Conservation (phyloP, 2,113 vertebrate genomes). For the Chaetops frenatus region DNA sequence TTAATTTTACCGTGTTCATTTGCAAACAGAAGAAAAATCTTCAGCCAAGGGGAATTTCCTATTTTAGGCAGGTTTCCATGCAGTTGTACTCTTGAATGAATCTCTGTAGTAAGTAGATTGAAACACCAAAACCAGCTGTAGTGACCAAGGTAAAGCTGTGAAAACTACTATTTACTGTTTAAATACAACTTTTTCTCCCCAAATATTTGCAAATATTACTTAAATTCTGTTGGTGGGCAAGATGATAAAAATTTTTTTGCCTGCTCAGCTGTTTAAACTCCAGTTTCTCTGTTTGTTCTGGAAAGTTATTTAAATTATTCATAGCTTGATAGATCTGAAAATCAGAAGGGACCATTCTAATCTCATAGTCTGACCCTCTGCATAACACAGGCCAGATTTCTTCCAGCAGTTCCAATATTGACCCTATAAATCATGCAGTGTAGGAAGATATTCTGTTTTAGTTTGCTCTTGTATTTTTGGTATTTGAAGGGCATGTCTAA, state of each 20-base stretch:
- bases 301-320: conserved; percentile 14
- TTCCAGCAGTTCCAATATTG: background rate
- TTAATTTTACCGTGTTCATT: background rate
- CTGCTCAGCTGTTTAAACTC: background rate
- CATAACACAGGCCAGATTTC: background rate
- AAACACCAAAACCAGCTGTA: background rate
- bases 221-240: background rate
- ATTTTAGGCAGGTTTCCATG: background rate
- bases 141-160: background rate
- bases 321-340: background rate
- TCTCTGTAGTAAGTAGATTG: background rate
- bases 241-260: background rate
- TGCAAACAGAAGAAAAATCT: background rate
- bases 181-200: fast-evolving
- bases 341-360: background rate
- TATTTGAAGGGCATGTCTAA: background rate
- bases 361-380: background rate
- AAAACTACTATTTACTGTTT: background rate
- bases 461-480: background rate
- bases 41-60: background rate
- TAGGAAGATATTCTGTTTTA: background rate
- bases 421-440: background rate
- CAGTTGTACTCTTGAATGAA: background rate
- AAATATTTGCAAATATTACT: background rate
- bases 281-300: background rate